Evolutionary conservation across 53 echinoderm and acorn worm genomes (phyloP).

Genomic region (Mesocentrotus franciscanus): DNA sequence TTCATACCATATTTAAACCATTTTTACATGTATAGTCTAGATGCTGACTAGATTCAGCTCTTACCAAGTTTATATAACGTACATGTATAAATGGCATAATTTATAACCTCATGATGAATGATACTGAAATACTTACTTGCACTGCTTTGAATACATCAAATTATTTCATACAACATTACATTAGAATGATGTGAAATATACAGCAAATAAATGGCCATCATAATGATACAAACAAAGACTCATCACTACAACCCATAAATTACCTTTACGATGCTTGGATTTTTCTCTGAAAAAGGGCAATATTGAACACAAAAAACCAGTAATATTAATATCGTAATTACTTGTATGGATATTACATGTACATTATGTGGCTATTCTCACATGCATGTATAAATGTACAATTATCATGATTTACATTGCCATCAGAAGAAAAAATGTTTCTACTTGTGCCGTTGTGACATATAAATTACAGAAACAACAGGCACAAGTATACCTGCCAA

Average conservation of each 20-base stretch:
- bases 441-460: neutral
- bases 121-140: too few relatives aligned
- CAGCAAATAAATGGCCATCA: neutral
- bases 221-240: neutral
- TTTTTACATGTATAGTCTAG: neutral
- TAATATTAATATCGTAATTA: neutral
- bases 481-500: neutral
- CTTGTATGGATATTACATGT: neutral
- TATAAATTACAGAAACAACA: neutral
- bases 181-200: neutral
- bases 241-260: slow-evolving; percentile 20
- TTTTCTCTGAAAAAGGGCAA: slow-evolving; percentile 57
- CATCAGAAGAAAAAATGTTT: neutral
- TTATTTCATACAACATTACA: neutral
- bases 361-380: neutral
- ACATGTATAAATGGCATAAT: too few relatives aligned
- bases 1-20: neutral
- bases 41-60: too few relatives aligned
- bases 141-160: too few relatives aligned
- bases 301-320: slow-evolving; percentile 60
- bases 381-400: neutral
- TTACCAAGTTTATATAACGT: too few relatives aligned
- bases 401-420: neutral
- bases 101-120: too few relatives aligned
- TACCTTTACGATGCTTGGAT: slow-evolving; percentile 65